These are phyloP conservation scores for Watersipora subatra DNA, from an alignment of 1,140 invertebrate species.

Conservation along the genomic window DNA sequence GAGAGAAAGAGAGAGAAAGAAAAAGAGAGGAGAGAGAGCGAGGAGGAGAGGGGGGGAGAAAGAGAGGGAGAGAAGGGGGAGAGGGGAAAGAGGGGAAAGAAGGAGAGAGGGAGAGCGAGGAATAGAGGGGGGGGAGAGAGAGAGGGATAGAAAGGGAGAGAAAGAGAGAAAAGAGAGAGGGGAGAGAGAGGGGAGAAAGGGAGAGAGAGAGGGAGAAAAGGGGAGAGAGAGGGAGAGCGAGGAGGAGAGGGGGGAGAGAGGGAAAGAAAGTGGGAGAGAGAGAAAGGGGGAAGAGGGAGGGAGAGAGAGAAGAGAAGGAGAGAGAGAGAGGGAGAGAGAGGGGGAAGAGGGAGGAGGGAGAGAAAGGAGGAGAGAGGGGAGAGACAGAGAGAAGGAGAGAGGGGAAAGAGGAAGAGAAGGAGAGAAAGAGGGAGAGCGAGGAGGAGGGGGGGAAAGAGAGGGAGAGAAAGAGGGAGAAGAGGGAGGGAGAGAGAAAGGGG, in stretches of 20 bases:
- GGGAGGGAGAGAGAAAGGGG: neutral
- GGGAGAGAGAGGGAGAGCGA: neutral
- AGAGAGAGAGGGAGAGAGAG: neutral
- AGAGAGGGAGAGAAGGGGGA: neutral
- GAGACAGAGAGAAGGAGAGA: neutral
- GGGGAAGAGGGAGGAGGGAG: neutral
- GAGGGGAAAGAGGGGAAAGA: constrained; percentile 3
- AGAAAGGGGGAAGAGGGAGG: neutral
- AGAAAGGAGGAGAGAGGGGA: neutral
- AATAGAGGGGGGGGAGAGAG: constrained; percentile 2
- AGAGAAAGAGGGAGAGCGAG: too few species aligned
- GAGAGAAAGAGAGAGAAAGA: neutral
- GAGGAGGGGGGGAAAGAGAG: neutral
- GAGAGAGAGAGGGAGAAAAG: constrained; percentile 3
- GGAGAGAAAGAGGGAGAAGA: neutral
- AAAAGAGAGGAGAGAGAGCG: too few species aligned
- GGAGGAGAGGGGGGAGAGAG: constrained; percentile 1
- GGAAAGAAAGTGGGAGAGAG: constrained; percentile 1
- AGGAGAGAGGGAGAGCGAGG: constrained; percentile 3
- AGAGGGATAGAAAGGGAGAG: too few species aligned
- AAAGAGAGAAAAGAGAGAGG: constrained; percentile 8
- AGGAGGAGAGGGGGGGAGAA: neutral
- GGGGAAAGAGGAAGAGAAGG: neutral
- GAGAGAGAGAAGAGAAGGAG: neutral
- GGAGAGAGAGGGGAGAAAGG: constrained; percentile 5